Percentiles rank a stretch among this genome's conserved stretches.
phyloP scores from a whole-genome alignment of 1,140 invertebrate species.

The Latrodectus geometricus region DNA sequence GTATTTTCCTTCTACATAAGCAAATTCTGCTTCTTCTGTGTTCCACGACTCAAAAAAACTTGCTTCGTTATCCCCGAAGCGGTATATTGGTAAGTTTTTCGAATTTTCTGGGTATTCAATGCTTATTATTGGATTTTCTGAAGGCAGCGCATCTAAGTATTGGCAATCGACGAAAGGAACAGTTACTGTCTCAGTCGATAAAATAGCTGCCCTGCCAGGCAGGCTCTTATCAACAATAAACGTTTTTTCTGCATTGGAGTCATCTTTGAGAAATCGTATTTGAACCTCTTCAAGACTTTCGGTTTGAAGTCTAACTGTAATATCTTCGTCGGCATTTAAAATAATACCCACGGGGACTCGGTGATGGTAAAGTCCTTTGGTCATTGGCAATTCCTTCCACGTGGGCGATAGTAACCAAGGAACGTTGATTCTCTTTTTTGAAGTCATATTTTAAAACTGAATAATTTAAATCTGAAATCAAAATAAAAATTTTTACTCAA shows the following conservation, averaged over 20 bases:
- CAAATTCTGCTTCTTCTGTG: background rate
- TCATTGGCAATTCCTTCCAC: background rate
- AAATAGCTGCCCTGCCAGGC: background rate
- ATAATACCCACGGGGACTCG: background rate
- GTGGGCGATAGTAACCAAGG: background rate
- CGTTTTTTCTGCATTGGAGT: background rate
- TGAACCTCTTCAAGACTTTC: background rate
- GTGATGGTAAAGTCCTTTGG: background rate
- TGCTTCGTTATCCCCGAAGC: background rate
- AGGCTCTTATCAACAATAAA: background rate
- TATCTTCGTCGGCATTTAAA: background rate
- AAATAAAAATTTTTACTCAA: too few species aligned
- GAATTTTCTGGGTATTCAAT: background rate
- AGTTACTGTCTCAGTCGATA: background rate
- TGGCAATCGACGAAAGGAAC: background rate
- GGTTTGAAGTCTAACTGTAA: background rate
- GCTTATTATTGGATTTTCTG: background rate
- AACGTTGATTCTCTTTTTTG: background rate
- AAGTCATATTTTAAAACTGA: background rate
- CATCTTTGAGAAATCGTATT: background rate
- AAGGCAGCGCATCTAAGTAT: background rate
- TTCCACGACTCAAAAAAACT: background rate
- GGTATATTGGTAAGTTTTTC: background rate
- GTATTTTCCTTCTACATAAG: background rate
- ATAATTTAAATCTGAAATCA: too few species aligned